Base-by-base conservation (phyloP, 2,888 invertebrate genomes). In the Eucera pruinosa region DNA sequence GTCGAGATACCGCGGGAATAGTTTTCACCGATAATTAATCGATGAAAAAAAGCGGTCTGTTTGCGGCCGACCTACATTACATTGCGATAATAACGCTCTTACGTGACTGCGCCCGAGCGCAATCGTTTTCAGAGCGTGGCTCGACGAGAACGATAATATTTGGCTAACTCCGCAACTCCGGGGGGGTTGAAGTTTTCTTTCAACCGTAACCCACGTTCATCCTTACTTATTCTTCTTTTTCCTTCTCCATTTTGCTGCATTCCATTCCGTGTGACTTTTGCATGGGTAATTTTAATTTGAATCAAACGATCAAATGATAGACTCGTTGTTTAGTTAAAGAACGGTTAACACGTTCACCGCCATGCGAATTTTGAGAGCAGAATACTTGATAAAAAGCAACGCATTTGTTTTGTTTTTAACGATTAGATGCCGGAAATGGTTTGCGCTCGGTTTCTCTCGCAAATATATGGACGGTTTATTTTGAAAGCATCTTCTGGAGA, bases 21-120 rank as follows among this genome's bases (percentile, higher is more conserved):
- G 87, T 88, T 88, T 89, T 87, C 88, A 88, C 87, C 88, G 90
- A 91, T 90, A 89, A 90, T 91, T 89, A 88, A 89, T 90, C 89
- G 91, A 90, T 90, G 89, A 30, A 89, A 90, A 89, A 87, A 81
- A 79, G 75, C 84, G 86, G 85, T 87, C 85, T 91, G 90, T 91
- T 91, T 90, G 88, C 89, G 77, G 83, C 89, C 88, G 91, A 91
- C 91, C 91, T 91, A 91, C 90, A 91, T 91, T 91, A 90, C 90
- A 88, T 87, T 86, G 80, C 85, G 90, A 91, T 91, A 91, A 91
- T 90, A 89, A 86, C 71, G 54, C 52, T 66, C 60, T 88, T 86
- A 77, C 80, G 60, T 52, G 78, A 55, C 65, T 60, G 61, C 54
- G 25, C 47, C 69, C 54, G 61, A 36, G 47, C 50, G 27, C 72